These are phyloP conservation scores for Sthenelais limicola DNA, from an alignment of 2,888 invertebrate genomes.

Conservation along the genomic window DNA sequence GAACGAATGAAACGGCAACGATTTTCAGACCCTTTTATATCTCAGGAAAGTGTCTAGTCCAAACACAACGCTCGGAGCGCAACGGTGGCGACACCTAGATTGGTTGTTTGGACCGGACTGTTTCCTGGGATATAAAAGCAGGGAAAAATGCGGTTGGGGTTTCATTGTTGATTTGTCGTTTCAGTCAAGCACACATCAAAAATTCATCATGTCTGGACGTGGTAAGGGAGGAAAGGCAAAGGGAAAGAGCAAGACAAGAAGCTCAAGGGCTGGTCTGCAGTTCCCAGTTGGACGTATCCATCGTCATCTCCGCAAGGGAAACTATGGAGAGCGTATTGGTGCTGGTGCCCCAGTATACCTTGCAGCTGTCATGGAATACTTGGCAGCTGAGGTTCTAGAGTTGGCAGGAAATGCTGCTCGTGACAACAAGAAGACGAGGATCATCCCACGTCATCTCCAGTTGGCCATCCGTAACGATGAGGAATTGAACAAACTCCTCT, in stretches of 20 bases:
- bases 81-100: too few species aligned
- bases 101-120: too few species aligned
- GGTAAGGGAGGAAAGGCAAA: slow-evolving; percentile 72
- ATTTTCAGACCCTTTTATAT: too few species aligned
- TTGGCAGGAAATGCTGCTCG: slow-evolving; percentile 72
- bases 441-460: slow-evolving; percentile 84
- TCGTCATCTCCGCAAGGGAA: slow-evolving; percentile 69
- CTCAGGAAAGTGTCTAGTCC: too few species aligned
- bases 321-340: slow-evolving; percentile 71
- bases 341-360: slow-evolving; percentile 72
- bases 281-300: slow-evolving; percentile 58
- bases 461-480: slow-evolving; percentile 86
- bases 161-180: slow-evolving; percentile 7
- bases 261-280: slow-evolving; percentile 70
- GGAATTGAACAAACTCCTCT: slow-evolving; percentile 78
- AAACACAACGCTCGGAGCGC: too few species aligned
- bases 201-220: slow-evolving; percentile 67
- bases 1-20: too few species aligned
- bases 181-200: background rate
- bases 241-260: slow-evolving; percentile 68
- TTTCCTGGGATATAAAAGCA: too few species aligned
- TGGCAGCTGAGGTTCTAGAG: slow-evolving; percentile 37
- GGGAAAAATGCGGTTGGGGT: too few species aligned
- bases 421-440: slow-evolving; percentile 78
- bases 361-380: slow-evolving; percentile 63